Base-by-base conservation (phyloP, 2,888 invertebrate genomes). In the Leptinotarsa peninsularis region DNA sequence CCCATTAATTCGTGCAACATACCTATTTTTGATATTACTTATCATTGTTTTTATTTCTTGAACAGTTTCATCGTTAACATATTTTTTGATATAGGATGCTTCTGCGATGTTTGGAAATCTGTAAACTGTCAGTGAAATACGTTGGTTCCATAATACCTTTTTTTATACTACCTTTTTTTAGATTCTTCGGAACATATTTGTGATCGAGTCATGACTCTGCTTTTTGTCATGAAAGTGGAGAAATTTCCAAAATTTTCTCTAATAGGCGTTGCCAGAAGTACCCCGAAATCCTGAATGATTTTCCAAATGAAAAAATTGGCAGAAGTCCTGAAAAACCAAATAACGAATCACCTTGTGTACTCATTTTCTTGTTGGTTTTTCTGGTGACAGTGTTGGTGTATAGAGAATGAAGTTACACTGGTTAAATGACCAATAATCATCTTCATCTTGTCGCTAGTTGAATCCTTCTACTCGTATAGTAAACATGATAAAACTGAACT, bases 271-370 rank as follows among this genome's bases (percentile, higher is more conserved):
- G 76, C 23, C 60, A 76, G 66, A 52, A 69, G 69, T n/a, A 67
- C 43, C 10, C 74, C 72, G 52, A 76, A 74, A 13, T 74, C 71
- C 21, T 74, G 72, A 21, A 76, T 66, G n/a, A 76, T 72, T 49
- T 74, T 76, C 76, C 76, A 76, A 3, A 72, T 69, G 49, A 76
- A 58, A 49, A 54, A 76, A 52, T 76, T 74, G 33, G 66, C 60
- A 15, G 69, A 69, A 18, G 71, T 71, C 33, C 76, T 76, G 49
- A 23, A 73, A 73, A 43, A 67, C 15, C 5, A 49, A 43, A 67
- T 27, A 21, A 43, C 10, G 3, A 43, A 43, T 3, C 10, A 43
- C 43, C 2, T 43, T 10, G 7, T 43, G 43, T 43, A 43, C 43
- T 43, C 10, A 33, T 33, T 33, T 0, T 10, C 10, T 33, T 2